A percentile compares a stretch with the other conserved stretches of the same genome.
Conservation (phyloP, 2,113 vertebrate genomes). For the Eubucco bourcierii region DNA sequence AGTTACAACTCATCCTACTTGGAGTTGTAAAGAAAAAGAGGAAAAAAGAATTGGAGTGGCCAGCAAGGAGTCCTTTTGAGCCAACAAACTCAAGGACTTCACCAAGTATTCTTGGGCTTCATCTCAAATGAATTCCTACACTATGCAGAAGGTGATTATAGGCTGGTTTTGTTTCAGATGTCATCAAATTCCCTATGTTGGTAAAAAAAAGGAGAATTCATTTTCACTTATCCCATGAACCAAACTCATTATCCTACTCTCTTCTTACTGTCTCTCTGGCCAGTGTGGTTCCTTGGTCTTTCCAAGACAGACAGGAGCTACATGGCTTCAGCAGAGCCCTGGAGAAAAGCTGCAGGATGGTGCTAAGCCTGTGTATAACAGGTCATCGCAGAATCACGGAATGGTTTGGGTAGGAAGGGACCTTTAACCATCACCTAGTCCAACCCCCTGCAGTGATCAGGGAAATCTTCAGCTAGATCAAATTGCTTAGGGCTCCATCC, state of each 20-base stretch:
- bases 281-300: fast-evolving
- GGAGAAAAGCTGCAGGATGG: background rate
- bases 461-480: background rate
- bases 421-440: background rate
- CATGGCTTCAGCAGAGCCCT: background rate
- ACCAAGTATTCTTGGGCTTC: background rate
- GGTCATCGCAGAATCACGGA: background rate
- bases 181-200: background rate
- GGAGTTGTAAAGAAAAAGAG: background rate
- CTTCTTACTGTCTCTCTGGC: background rate
- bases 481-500: background rate
- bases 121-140: background rate
- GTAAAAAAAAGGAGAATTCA: background rate
- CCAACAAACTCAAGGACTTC: background rate
- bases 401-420: background rate
- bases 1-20: background rate
- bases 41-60: background rate
- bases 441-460: background rate
- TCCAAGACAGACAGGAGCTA: background rate
- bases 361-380: background rate
- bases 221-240: background rate
- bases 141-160: background rate
- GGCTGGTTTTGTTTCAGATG: background rate
- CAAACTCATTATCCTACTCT: background rate
- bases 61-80: background rate